Base-by-base conservation (phyloP, 2,888 invertebrate genomes). In the Ophion slaviceki region DNA sequence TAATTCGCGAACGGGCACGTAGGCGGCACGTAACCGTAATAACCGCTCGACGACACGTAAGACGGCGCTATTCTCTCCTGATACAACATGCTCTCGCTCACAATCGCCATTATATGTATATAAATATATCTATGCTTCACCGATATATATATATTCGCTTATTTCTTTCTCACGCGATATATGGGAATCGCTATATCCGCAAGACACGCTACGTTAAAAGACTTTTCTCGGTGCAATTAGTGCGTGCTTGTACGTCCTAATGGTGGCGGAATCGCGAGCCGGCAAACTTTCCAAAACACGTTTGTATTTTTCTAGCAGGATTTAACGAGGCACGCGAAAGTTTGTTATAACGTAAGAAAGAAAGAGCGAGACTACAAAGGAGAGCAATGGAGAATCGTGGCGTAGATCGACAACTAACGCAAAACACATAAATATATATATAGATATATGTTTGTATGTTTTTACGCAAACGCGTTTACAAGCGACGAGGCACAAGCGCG, bases 11-110 rank as follows among this genome's bases (percentile, higher is more conserved):
- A 85, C 84, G 83, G 84, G 87, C 85, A 89, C 76, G 77, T 67
- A 77, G 88, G 89, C 68, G 92, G 91, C 77, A 92, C 90, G 86
- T 91, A 92, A 87, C 92, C 93, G 87, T 92, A 92, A 88, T 93
- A 93, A 72, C 90, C 90, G 87, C 88, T 93, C 76, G 92, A 91
- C 68, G 93, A 92, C 32, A 92, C 89, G 86, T 91, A 91, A 64
- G 89, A 87, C 59, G 89, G 88, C 45, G 82, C 86, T 70, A 88
- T 89, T 81, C 86, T 79, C 77, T 87, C 61, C 78, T 88, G 88
- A 85, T 88, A 90, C 64, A 90, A 84, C 74, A 82, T 88, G 66
- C 89, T 84, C 84, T 90, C 89, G 76, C 91, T 90, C 47, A 88
- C 88, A 32, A 89, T 87, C 74, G 91, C 91, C 91, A 92, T 91